These are phyloP conservation scores for Ailuropoda melanoleuca DNA, from an alignment of 2,113 vertebrate species.

Conservation along the genomic window DNA sequence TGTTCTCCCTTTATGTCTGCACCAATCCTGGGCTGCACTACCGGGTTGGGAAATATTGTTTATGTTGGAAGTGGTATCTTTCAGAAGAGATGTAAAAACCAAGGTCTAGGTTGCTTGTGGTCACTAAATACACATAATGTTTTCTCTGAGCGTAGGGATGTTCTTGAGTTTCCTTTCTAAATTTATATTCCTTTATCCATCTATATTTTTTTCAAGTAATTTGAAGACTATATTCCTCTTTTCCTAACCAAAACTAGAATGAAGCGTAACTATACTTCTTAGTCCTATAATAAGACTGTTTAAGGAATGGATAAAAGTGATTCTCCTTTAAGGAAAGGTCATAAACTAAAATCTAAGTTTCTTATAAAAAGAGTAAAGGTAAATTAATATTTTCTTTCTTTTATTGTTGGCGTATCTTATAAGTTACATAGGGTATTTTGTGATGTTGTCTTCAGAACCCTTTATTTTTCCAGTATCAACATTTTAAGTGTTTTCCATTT, in stretches of 20 bases:
- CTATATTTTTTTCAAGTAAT: conserved; percentile 40
- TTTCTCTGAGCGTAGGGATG: conserved; percentile 32
- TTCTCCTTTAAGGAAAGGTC: conserved; percentile 29
- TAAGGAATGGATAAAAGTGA: conserved; percentile 35
- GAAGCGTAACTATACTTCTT: conserved; percentile 20
- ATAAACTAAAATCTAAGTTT: conserved; percentile 41
- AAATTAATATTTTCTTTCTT: conserved; percentile 38
- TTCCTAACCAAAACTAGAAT: conserved; percentile 31
- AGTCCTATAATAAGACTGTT: conserved; percentile 4
- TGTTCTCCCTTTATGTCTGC: conserved; percentile 51
- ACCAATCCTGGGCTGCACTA: background rate
- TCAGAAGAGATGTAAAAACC: conserved; percentile 65
- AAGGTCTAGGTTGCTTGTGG: conserved; percentile 61
- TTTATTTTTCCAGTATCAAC: conserved; percentile 19
- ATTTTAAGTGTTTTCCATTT: conserved; percentile 51
- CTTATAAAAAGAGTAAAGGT: background rate
- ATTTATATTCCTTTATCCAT: conserved; percentile 56
- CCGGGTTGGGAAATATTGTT: conserved; percentile 61
- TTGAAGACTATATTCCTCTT: conserved; percentile 34
- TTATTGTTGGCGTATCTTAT: conserved; percentile 14
- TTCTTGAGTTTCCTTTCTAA: conserved; percentile 62
- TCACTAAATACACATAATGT: conserved; percentile 46
- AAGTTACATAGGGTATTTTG: background rate
- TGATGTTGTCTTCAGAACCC: background rate
- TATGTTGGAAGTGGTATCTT: conserved; percentile 69